Evolutionary conservation across 2,113 vertebrate genomes (phyloP), one percentile per base, ranked within the genome.

Genomic region (Cebidichthys violaceus): DNA sequence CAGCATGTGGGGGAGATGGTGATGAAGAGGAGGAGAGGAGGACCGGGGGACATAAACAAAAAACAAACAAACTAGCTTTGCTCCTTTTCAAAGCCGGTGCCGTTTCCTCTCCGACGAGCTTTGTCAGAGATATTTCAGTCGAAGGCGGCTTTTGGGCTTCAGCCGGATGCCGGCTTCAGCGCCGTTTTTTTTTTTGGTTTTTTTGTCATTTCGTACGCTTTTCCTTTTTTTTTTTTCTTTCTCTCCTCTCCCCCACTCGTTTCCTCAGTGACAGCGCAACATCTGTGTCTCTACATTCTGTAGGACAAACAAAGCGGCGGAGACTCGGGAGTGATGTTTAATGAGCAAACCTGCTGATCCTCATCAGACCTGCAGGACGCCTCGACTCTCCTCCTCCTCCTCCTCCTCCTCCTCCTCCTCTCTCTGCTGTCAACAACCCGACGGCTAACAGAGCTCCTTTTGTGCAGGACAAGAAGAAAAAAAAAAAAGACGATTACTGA

Each of bases 281-380:
- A 86, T 71, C 82, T 80, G 85, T 9, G 20, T 60, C 66, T 65
- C 20, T 60, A 6, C 39, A 27, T 47, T 57, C 43, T 54, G 68
- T 1, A 37, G 27, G 27, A 39, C 54, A 27, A 27, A 27, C 61
- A 84, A 76, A 77, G 45, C 27, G 17, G 61, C 35, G 9, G 29
- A 59, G 75, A 68, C 54, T 68, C 15, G 13, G 13, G 17, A 84
- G 72, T 35, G 31, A 86, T 35, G 31, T 79, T 77, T 82, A 81
- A 85, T 74, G 61, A 82, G 80, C 75, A 81, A 81, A 82, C 71
- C 57, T 33, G 55, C 68, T 67, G 83, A 80, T 84, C 75, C n/a
- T 85, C 75, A 78, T 78, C 72, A 69, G 76, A 81, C n/a, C 84
- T 77, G 72, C 77, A 65, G 69, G 60, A 79, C 45, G 22, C 60